A percentile compares a stretch with the other conserved stretches of the same genome.
phyloP scores from a whole-genome alignment of 2,113 vertebrate species.

The Pseudorectes ferrugineus region DNA sequence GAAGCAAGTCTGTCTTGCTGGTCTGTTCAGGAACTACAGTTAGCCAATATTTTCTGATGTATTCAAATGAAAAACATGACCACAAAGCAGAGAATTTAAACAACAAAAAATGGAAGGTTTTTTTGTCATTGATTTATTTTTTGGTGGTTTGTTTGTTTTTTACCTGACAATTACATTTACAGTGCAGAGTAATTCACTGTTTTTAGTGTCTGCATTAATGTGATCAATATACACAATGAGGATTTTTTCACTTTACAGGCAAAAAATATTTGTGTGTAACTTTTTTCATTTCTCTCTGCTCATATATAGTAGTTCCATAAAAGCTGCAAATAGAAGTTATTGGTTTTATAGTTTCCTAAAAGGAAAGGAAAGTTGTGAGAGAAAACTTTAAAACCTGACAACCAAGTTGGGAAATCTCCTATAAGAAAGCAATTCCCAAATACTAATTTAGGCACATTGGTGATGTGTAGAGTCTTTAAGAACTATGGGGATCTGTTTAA shows the following conservation, averaged over 20 bases:
- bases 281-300: not conserved
- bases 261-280: not conserved
- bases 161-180: not conserved
- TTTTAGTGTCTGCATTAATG: not conserved
- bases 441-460: not conserved
- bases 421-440: not conserved
- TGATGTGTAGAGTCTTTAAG: not conserved
- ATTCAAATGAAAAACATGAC: not conserved
- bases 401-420: not conserved
- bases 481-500: not conserved
- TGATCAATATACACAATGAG: not conserved
- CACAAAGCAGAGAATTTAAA: not conserved
- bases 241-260: not conserved
- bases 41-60: not conserved
- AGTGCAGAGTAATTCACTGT: not conserved
- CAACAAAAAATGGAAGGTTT: accelerated
- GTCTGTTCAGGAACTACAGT: not conserved
- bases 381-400: not conserved
- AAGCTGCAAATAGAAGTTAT: not conserved
- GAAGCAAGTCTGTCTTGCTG: not conserved
- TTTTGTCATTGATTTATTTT: not conserved
- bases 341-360: not conserved
- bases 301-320: not conserved
- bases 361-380: not conserved
- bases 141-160: not conserved